phyloP scores from a whole-genome alignment of 2,888 invertebrate species.

The Habrosyne pyritoides region DNA sequence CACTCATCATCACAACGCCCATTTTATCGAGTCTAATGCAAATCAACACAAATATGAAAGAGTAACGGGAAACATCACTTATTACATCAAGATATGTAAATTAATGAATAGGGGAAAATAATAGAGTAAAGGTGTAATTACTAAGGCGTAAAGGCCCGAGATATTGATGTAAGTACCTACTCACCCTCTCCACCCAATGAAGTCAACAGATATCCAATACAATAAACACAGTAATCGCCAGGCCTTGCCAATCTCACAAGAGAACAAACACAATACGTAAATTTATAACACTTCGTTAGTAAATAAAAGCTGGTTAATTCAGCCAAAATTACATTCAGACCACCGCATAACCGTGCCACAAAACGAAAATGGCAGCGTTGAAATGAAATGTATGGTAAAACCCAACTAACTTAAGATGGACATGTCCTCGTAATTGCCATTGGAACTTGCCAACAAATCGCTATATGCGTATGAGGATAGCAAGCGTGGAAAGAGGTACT shows the following conservation, averaged over 20 bases:
- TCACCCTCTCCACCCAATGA: slow-evolving; percentile 75
- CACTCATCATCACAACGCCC: slow-evolving; percentile 69
- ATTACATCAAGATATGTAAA: not conserved
- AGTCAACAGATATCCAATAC: slow-evolving; percentile 64
- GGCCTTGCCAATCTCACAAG: slow-evolving; percentile 43
- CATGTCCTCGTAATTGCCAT: slow-evolving; percentile 8
- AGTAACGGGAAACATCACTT: not conserved
- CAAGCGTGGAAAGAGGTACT: slow-evolving; percentile 7
- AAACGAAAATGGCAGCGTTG: slow-evolving; percentile 83
- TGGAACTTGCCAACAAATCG: not conserved
- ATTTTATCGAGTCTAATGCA: slow-evolving; percentile 43
- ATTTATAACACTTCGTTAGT: slow-evolving; percentile 49
- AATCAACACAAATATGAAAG: not conserved
- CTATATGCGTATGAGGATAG: not conserved
- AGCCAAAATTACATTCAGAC: slow-evolving; percentile 59
- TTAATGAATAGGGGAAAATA: slow-evolving; percentile 7
- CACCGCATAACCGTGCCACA: slow-evolving; percentile 78
- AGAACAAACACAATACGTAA: slow-evolving; percentile 48
- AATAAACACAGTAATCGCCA: slow-evolving; percentile 48
- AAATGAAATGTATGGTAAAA: slow-evolving; percentile 51
- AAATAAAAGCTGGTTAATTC: slow-evolving; percentile 52
- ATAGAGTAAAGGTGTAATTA: slow-evolving; percentile 22
- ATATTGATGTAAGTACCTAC: slow-evolving; percentile 64
- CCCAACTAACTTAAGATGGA: slow-evolving; percentile 28
- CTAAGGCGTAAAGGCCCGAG: slow-evolving; percentile 45